Percentiles rank a stretch among this genome's conserved stretches.
Evolutionary conservation across 2,113 vertebrate genomes (phyloP).

Genomic region (Hypocryptadius cinnamomeus): DNA sequence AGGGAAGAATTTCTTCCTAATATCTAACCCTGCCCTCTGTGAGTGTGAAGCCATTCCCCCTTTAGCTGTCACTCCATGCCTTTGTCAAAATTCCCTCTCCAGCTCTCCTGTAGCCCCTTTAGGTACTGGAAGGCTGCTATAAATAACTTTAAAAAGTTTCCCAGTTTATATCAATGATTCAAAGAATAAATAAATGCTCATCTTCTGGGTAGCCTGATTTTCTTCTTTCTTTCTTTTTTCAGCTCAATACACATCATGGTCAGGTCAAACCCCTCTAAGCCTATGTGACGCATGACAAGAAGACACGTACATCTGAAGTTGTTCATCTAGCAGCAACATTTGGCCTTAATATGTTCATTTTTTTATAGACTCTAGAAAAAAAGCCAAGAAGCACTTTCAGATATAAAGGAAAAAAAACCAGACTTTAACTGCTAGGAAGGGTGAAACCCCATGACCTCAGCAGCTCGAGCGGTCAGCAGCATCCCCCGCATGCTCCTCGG

Average conservation of each 20-base stretch:
- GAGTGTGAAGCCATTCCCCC: neutral
- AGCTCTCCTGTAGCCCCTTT: neutral
- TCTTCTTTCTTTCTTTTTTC: neutral
- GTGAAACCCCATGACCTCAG: neutral
- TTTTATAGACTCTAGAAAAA: neutral
- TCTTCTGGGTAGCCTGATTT: neutral
- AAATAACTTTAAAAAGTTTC: neutral
- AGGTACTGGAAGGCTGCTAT: neutral
- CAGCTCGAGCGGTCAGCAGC: neutral
- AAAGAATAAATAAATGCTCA: neutral
- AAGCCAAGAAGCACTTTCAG: neutral
- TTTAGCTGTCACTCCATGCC: neutral
- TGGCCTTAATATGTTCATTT: neutral
- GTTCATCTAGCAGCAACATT: conserved; percentile 40
- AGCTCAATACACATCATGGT: neutral
- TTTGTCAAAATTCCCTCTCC: neutral
- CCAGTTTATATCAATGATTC: neutral
- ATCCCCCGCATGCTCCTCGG: neutral
- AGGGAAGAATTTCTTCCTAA: neutral
- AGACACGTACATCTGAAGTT: neutral
- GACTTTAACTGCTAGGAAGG: neutral
- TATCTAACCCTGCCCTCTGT: neutral
- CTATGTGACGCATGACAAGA: neutral
- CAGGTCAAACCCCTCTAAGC: neutral
- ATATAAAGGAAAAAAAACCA: neutral